Evolutionary conservation across 2,113 vertebrate genomes (phyloP).

Genomic region (Capreolus pygargus): DNA sequence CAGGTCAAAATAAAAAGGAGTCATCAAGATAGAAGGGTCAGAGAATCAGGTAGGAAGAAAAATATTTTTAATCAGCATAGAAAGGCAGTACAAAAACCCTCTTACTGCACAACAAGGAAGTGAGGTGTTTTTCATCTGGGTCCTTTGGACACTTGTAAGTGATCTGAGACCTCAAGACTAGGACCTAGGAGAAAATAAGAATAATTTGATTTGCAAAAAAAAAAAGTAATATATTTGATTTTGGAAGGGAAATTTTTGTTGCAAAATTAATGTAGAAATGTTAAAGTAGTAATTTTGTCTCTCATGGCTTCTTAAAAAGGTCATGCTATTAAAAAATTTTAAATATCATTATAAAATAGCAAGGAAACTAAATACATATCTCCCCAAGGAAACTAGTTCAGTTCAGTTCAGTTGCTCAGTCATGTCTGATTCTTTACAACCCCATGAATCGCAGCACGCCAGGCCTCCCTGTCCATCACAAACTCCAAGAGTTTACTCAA

Average conservation of each 20-base stretch:
- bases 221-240: not conserved
- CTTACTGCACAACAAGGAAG: not conserved
- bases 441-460: too few relatives aligned
- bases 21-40: not conserved
- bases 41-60: not conserved
- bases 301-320: not conserved
- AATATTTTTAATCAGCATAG: not conserved
- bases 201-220: not conserved
- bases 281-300: not conserved
- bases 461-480: too few relatives aligned
- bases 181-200: not conserved
- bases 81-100: not conserved
- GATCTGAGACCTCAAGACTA: not conserved
- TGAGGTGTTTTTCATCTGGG: not conserved
- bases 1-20: not conserved
- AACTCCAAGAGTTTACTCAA: too few relatives aligned
- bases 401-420: too few relatives aligned
- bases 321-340: not conserved
- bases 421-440: rapidly evolving
- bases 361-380: not conserved
- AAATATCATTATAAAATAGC: not conserved
- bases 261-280: not conserved
- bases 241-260: not conserved
- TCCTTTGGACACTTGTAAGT: not conserved
- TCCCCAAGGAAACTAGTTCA: not conserved